These are phyloP conservation scores for Andrena dorsata DNA, from an alignment of 2,888 invertebrate genomes.

Conservation along the genomic window DNA sequence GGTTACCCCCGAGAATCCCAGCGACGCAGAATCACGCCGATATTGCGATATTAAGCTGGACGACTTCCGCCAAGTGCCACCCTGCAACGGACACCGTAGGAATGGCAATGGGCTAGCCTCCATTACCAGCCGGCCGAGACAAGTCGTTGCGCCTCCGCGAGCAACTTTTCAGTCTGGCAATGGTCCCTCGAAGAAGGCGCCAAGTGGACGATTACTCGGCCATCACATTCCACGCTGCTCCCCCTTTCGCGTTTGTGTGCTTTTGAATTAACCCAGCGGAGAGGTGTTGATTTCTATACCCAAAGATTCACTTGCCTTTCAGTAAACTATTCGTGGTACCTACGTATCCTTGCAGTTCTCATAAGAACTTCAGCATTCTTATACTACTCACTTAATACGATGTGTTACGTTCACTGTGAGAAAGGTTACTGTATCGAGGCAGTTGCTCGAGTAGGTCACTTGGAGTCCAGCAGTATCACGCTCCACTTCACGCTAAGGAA, in stretches of 20 bases:
- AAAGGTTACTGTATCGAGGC: not conserved
- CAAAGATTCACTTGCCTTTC: too few species aligned
- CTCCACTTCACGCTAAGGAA: not conserved
- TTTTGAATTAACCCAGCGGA: too few species aligned
- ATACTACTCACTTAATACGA: too few species aligned
- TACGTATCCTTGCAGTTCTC: too few species aligned
- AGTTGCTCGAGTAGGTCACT: not conserved
- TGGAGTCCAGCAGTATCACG: not conserved
- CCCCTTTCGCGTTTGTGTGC: not conserved
- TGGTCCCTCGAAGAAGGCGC: not conserved
- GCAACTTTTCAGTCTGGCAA: not conserved
- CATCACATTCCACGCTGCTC: not conserved
- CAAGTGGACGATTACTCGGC: not conserved
- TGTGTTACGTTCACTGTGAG: too few species aligned
- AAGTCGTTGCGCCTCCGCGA: constrained; percentile 26
- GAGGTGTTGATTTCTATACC: too few species aligned
- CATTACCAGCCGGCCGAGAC: constrained; percentile 2
- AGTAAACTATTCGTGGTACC: too few species aligned
- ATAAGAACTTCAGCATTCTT: too few species aligned
- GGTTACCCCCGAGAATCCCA: not conserved
- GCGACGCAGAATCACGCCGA: constrained; percentile 14
- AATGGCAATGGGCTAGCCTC: constrained; percentile 30
- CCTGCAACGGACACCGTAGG: constrained; percentile 6
- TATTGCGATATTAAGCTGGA: constrained; percentile 34
- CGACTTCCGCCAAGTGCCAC: constrained; percentile 14